Evolutionary conservation across 1,140 invertebrate species (phyloP).

Genomic region (Andrena cerasifolii): DNA sequence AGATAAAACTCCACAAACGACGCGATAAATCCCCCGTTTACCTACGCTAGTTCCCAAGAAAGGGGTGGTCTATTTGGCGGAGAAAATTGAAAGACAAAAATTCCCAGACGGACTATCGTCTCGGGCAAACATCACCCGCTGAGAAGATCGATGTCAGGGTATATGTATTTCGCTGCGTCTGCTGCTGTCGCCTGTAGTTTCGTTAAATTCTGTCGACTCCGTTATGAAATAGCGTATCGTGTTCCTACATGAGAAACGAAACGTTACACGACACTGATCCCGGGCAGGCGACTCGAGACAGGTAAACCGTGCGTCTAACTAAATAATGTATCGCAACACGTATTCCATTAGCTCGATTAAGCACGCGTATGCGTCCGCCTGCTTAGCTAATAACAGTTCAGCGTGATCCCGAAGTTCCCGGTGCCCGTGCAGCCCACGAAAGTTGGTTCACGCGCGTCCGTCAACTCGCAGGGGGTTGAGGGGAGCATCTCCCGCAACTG

Average conservation of each 20-base stretch:
- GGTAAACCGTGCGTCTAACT: background rate
- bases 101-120: no score
- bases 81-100: no score
- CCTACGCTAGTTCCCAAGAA: no score
- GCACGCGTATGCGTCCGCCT: background rate
- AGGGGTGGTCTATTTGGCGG: no score
- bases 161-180: no score
- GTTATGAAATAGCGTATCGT: background rate
- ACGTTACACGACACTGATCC: background rate
- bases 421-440: background rate
- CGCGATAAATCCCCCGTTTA: no score
- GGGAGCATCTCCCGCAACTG: background rate
- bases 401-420: background rate
- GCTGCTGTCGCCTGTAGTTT: no score
- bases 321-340: conserved; percentile 15
- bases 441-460: background rate
- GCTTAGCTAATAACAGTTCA: background rate
- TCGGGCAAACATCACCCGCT: no score
- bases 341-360: background rate
- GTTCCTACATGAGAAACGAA: conserved; percentile 5
- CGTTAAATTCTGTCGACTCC: no score
- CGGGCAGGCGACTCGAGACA: background rate
- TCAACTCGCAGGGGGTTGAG: background rate
- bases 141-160: no score
- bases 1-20: background rate